Evolutionary conservation across 1,140 invertebrate species (phyloP).

Genomic region (Nephila pilipes): DNA sequence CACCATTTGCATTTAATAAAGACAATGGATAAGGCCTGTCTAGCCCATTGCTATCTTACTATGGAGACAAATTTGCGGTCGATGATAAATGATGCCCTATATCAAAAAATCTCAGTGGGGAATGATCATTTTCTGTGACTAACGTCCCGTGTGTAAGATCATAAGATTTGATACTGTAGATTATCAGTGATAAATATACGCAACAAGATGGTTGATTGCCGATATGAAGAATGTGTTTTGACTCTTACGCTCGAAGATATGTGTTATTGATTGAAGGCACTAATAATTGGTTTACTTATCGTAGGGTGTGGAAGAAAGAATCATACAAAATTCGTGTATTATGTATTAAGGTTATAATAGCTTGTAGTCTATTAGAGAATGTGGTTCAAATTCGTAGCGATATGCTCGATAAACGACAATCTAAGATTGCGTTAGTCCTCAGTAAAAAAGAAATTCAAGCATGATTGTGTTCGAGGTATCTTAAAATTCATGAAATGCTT

Average conservation of each 20-base stretch:
- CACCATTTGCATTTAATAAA: slow-evolving; percentile 44
- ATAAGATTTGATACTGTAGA: not conserved
- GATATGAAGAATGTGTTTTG: not conserved
- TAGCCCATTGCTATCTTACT: not conserved
- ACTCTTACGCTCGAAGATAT: not conserved
- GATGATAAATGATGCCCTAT: not conserved
- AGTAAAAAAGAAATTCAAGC: no score
- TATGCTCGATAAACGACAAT: no score
- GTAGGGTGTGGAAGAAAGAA: no score
- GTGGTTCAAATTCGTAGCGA: no score
- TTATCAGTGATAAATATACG: not conserved
- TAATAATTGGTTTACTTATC: no score
- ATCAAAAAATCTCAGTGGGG: not conserved
- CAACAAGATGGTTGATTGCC: not conserved
- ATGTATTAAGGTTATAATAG: no score
- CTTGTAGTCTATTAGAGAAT: no score
- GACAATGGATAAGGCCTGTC: not conserved
- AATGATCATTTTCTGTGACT: not conserved
- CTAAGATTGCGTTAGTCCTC: no score
- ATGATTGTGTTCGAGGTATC: no score
- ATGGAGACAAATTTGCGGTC: not conserved
- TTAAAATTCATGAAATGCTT: no score
- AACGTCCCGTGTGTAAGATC: not conserved
- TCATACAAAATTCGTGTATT: no score
- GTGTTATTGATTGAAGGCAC: no score